Evolutionary conservation across 2,888 invertebrate genomes (phyloP), one percentile per base, ranked within the genome.

Genomic region (Caenorhabditis panamensis): DNA sequence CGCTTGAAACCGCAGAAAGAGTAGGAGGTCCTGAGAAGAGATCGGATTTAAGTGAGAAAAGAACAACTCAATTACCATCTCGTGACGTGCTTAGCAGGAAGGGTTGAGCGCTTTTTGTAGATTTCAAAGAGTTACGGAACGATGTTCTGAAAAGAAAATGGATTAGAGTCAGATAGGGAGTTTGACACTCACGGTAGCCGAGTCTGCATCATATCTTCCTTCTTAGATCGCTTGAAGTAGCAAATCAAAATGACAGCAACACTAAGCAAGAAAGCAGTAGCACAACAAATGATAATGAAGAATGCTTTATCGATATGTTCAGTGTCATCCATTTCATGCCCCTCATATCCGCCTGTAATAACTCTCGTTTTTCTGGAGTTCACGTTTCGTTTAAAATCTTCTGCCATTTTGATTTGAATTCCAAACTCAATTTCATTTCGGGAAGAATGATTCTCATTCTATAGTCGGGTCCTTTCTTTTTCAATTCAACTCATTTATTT

Each of bases 151-250:
- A 81, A 71, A 64, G n/a, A 51, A 64, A 71, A 36, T 44, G 13
- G 61, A 67, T 16, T 13, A 5, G 20, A 36, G 24, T 11, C n/a
- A 37, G 58, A n/a, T 2, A 18, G 44, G 44, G 13, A 44, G 37
- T 62, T 20, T 54, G 53, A 59, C 64, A 51, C 81, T 63, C 24
- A 82, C 82, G 82, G 79, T 36, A 79, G 51, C 36, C 79, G 58
- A 44, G 80, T 64, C 36, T 49, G 69, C 4, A 75, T 61, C 67
- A 80, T 66, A 20, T 80, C 75, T 51, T 83, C 83, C 49, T 84
- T 84, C 36, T 83, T 84, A 2, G 83, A 82, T 41, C 76, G 61
- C 54, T 83, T 73, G 72, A 87, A 87, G 71, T 86, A 84, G 26
- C 84, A 82, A 20, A 87, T 73, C 41, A 87, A 56, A 20, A 82